Percentiles rank a stretch among this genome's conserved stretches.
Conservation (phyloP, 2,113 vertebrate genomes). For the Lycocorax pyrrhopterus region DNA sequence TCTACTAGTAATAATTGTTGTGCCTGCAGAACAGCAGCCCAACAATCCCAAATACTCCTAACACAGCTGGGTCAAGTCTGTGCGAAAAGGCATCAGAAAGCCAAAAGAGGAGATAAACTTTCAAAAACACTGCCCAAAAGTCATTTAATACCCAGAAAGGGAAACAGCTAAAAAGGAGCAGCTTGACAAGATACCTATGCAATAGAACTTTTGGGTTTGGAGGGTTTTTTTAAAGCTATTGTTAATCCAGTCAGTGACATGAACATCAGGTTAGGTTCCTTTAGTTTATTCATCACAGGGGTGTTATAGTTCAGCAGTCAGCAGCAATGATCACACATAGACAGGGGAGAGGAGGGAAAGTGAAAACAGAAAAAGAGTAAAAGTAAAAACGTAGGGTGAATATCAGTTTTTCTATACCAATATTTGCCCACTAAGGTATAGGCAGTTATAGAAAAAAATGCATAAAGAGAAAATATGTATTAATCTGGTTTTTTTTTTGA, state of each 20-base stretch:
- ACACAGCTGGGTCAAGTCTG: neutral
- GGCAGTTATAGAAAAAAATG: neutral
- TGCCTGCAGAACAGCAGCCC: neutral
- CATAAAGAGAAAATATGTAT: fast-evolving
- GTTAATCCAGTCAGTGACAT: neutral
- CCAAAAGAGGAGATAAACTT: neutral
- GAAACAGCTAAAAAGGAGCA: neutral
- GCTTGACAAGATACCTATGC: neutral
- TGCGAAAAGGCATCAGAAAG: neutral
- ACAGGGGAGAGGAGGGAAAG: neutral
- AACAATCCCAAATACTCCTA: neutral
- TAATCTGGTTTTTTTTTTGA: neutral
- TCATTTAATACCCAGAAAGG: neutral
- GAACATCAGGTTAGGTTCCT: neutral
- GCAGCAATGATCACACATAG: neutral
- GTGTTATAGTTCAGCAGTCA: neutral
- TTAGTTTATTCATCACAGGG: neutral
- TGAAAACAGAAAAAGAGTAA: neutral
- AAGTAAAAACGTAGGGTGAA: fast-evolving
- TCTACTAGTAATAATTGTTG: neutral
- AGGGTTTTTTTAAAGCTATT: neutral
- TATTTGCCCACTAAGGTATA: neutral
- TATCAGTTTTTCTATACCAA: neutral
- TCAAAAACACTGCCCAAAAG: neutral
- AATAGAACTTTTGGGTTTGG: neutral